Conservation (phyloP, 1,140 invertebrate genomes). For the Charaxes varanes region DNA sequence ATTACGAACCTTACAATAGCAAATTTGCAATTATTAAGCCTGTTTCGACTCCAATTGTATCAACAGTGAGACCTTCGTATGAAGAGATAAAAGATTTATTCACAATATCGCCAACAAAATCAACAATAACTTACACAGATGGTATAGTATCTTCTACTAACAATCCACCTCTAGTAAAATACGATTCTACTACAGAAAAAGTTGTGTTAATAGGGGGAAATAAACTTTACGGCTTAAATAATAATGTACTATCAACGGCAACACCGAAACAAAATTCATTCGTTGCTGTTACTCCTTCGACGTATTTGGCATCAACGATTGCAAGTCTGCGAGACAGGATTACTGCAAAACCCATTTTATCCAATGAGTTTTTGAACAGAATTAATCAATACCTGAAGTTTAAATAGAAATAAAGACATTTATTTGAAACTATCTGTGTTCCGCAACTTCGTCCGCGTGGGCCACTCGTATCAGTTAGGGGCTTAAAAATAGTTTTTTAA, state of each 20-base stretch:
- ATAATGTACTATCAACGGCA: slow-evolving; percentile 24
- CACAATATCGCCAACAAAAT: slow-evolving; percentile 19
- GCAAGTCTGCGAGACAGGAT: slow-evolving; percentile 41
- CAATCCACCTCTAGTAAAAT: slow-evolving; percentile 32
- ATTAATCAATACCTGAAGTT: no score
- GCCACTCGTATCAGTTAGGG: no score
- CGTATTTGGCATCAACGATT: slow-evolving; percentile 46
- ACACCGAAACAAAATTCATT: slow-evolving; percentile 11
- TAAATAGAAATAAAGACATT: no score
- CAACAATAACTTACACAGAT: slow-evolving; percentile 7
- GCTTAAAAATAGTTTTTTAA: no score
- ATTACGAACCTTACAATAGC: slow-evolving; percentile 35
- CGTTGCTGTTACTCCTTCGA: slow-evolving; percentile 31
- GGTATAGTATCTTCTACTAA: slow-evolving; percentile 6
- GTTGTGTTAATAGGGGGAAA: slow-evolving; percentile 39
- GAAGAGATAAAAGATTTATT: slow-evolving; percentile 44
- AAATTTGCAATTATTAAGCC: slow-evolving; percentile 25
- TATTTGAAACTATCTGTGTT: no score
- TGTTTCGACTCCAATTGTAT: slow-evolving; percentile 9
- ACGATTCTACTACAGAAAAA: slow-evolving; percentile 31
- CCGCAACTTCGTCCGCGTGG: no score
- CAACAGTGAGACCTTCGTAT: slow-evolving; percentile 41
- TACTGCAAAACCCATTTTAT: slow-evolving; percentile 37
- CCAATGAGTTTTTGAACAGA: no score
- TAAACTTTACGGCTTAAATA: slow-evolving; percentile 31